Evolutionary conservation across 2,888 invertebrate species (phyloP).

Genomic region (Cyclophora albipunctata): DNA sequence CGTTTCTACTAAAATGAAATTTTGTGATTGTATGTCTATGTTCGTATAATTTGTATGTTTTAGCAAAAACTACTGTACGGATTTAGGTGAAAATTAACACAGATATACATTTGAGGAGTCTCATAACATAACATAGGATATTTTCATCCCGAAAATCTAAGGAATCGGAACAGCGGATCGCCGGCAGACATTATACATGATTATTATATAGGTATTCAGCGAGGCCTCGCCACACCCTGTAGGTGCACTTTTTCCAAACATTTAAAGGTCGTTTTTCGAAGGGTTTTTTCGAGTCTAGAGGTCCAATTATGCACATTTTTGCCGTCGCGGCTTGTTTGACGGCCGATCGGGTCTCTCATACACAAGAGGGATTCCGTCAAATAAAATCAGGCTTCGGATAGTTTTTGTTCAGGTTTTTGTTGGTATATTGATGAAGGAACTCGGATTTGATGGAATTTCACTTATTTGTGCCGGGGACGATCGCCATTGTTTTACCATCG

Average conservation of each 20-base stretch:
- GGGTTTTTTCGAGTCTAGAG: constrained; percentile 58
- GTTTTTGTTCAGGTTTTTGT: constrained; percentile 66
- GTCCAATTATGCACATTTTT: constrained; percentile 75
- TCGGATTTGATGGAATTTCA: constrained; percentile 62
- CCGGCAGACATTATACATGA: no score
- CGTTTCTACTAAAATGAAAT: no score
- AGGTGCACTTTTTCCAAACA: constrained; percentile 70
- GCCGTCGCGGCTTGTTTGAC: constrained; percentile 65
- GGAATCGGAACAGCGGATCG: no score
- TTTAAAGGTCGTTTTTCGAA: constrained; percentile 71
- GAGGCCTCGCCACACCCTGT: constrained; percentile 42
- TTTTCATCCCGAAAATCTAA: no score
- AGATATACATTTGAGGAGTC: no score
- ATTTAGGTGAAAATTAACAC: no score
- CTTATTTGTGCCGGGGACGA: constrained; percentile 29
- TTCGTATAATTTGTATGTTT: no score
- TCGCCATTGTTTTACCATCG: constrained; percentile 35
- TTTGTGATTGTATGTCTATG: no score
- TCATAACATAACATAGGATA: no score
- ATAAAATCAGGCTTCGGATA: constrained; percentile 56
- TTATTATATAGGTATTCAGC: no score
- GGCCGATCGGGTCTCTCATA: constrained; percentile 39
- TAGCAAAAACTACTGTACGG: no score
- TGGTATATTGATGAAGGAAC: constrained; percentile 59
- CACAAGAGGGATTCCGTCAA: constrained; percentile 68